phyloP scores from a whole-genome alignment of 2,888 invertebrate species.

The Allacma fusca region DNA sequence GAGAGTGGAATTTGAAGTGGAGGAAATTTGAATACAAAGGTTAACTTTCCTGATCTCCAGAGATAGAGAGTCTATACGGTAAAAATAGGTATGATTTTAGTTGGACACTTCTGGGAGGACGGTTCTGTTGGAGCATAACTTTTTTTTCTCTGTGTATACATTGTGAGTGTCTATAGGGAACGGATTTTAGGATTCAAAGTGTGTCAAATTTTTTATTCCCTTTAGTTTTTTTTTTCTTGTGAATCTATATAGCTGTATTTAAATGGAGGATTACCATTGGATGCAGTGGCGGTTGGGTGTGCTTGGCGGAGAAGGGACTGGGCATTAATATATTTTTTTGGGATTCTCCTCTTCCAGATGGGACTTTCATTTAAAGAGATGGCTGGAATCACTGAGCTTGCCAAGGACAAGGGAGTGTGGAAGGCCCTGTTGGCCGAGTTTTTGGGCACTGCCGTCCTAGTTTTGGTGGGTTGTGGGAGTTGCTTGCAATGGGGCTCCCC shows the following conservation, averaged over 20 bases:
- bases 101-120: no score
- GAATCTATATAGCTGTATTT: no score
- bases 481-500: conserved; percentile 71
- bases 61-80: no score
- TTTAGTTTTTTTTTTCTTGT: no score
- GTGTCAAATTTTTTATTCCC: no score
- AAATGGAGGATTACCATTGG: no score
- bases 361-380: conserved; percentile 65
- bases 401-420: conserved; percentile 74
- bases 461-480: conserved; percentile 88
- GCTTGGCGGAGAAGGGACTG: not conserved
- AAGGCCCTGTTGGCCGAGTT: conserved; percentile 87
- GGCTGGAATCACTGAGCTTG: conserved; percentile 76
- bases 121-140: no score
- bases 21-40: conserved; percentile 8
- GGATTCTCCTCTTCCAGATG: conserved; percentile 52
- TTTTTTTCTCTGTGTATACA: no score
- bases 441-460: conserved; percentile 83
- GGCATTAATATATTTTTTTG: not conserved
- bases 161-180: no score
- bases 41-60: not conserved
- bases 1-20: not conserved
- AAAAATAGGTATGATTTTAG: no score
- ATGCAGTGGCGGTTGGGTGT: not conserved
- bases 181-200: no score